These are phyloP conservation scores for Glomeris maerens DNA, from an alignment of 1,140 invertebrate genomes.

Conservation along the genomic window DNA sequence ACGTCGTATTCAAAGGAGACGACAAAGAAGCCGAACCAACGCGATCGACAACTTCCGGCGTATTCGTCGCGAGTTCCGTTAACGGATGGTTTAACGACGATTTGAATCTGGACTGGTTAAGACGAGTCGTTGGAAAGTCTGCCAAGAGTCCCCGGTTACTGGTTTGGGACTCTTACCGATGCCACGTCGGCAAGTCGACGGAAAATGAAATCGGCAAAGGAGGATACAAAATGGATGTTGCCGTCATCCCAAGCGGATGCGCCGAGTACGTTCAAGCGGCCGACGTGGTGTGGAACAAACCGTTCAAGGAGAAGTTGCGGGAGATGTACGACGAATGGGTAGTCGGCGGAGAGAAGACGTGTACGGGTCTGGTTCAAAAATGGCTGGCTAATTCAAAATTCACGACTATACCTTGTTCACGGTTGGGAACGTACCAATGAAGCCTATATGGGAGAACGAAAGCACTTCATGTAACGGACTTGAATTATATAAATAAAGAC, in stretches of 20 bases:
- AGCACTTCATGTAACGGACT: too few relatives aligned
- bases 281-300: conserved; percentile 20
- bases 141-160: conserved; percentile 12
- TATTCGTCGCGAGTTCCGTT: conserved; percentile 13
- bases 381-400: too few relatives aligned
- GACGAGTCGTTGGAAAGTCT: conserved; percentile 14
- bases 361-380: too few relatives aligned
- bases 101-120: conserved; percentile 17
- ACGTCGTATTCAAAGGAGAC: conserved; percentile 24
- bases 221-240: conserved; percentile 15
- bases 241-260: conserved; percentile 18
- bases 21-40: conserved; percentile 12
- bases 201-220: conserved; percentile 11
- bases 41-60: conserved; percentile 15
- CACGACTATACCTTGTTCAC: too few relatives aligned
- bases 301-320: conserved; percentile 19
- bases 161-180: conserved; percentile 19
- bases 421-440: too few relatives aligned
- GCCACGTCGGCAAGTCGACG: conserved; percentile 14
- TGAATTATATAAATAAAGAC: too few relatives aligned
- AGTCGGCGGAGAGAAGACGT: too few relatives aligned
- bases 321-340: too few relatives aligned
- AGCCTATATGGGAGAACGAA: too few relatives aligned
- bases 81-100: conserved; percentile 22
- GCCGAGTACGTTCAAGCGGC: conserved; percentile 21